Evolutionary conservation across 2,113 vertebrate genomes (phyloP), one percentile per base, ranked within the genome.

Genomic region (Amphilophus citrinellus): DNA sequence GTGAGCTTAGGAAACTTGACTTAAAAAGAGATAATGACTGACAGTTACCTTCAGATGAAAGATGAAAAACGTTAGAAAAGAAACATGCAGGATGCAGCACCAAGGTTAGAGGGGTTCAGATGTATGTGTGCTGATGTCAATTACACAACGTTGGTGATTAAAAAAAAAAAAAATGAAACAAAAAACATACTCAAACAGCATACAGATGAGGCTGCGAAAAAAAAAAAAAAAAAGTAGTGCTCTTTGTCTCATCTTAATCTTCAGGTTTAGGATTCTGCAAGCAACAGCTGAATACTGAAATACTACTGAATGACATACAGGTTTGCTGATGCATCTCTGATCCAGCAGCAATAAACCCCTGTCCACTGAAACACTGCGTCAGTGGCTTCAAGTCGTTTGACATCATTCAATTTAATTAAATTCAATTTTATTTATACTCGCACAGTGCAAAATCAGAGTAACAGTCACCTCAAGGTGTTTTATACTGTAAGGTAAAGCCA

Each of bases 11-110:
- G 86, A 80, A 87, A 77, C 73, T 81, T 73, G 76, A 86, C 86
- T 87, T 82, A 79, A 89, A 92, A 91, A 85, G 84, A 86, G 86
- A 84, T 84, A 90, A 84, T 85, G 83, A 87, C 68, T 80, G 82
- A 83, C 88, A 77, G 83, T 82, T 82, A 20, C 88, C 42, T 82
- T 82, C 14, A 79, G 24, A 68, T 47, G 7, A 77, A 60, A 82
- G 42, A 61, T 2, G 20, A 50, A 68, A 81, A 77, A 22, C n/a
- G 62, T 81, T 56, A 47, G 22, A 37, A 13, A 61, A 42, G 17
- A 58, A 79, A 50, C 63, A 71, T 17, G 22, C 20, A 76, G 6
- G 15, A 44, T 80, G 76, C 22, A 73, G 11, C 39, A 53, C 20
- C 18, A 44, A 32, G 17, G 35, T 58, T 24, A 39, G 17, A 61